Base-by-base conservation (phyloP, 1,140 invertebrate genomes). In the Musca domestica region DNA sequence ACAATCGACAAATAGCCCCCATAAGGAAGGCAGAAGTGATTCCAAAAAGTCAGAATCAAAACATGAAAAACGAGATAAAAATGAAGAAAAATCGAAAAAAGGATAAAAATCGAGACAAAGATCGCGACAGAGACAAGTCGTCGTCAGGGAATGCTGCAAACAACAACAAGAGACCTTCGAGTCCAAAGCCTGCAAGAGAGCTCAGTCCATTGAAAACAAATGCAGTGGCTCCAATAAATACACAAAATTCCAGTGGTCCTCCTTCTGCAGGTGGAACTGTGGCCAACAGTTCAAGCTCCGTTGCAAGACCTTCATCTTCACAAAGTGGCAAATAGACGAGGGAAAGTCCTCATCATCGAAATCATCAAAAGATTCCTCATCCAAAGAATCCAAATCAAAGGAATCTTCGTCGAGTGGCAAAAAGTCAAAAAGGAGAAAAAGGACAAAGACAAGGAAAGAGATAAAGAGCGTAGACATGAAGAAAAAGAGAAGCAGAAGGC, bases 21-120 rank as follows among this genome's bases (percentile, higher is more conserved):
- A 85, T 48, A 88, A 88, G 76, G 82, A 83, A n/a, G 70, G 74
- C 7, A 74, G 79, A 12, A 74, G 73, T 0, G 72, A 73, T 72
- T 75, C 49, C 69, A 77, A 65, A 47, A 90, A 89, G 80, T 73
- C 72, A 15, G 71, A 49, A 58, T 83, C 69, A 76, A 86, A 87
- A 66, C 89, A 87, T 72, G 85, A 85, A 3, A 85, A 85, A 74
- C 82, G 86, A 3, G 87, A 88, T 41, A 61, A 61, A 61, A 61
- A 22, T 69, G 86, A 87, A 73, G 89, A 91, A 6, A 89, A 89
- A 72, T 88, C 90, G 2, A 90, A 88, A 65, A n/a, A 86, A 85
- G 72, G 74, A 84, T 15, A 89, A 87, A 77, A 85, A 84, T 46
- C 83, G 85, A 0, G 75, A 83, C 67, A 90, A 89, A 73, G 90